Evolutionary conservation across 1,140 invertebrate genomes (phyloP), one percentile per base, ranked within the genome.

Genomic region (Ceratosolen fusciceps): DNA sequence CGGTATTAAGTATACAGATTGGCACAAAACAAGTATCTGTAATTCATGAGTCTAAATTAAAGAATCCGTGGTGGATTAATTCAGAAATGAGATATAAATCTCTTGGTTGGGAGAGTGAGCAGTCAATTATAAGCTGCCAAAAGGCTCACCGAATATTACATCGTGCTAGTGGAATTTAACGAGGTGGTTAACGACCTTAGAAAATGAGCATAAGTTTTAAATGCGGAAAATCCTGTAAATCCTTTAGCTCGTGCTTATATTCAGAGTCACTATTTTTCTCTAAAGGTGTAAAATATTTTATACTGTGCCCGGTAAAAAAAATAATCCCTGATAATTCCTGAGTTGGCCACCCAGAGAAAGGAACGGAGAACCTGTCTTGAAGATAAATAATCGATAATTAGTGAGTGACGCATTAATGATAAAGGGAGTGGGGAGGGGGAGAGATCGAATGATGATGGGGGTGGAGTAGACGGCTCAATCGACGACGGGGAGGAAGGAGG

Each of bases 321-420:
- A n/a, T 58, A 39, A 34, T 16, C 31, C 52, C 19, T n/a, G n/a
- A n/a, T n/a, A n/a, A n/a, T n/a, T n/a, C n/a, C n/a, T n/a, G n/a
- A n/a, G 8, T 24, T 2, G 71, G 26, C 73, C 73, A 74, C 73
- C 73, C 73, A 74, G 37, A 54, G 16, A 19, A 10, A 47, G 24
- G 29, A 43, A 7, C 26, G 10, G 9, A 58, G 54, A 74, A 74
- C 71, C 54, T 60, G 71, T 56, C 71, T 34, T 26, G 19, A n/a
- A 37, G 71, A 74, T 74, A 74, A 74, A 74, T 58, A 71, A 71
- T 12, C 49, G 54, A 73, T 39, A 73, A 71, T 71, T 71, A 52
- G 68, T 4, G 43, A 71, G 16, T 31, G 68, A 71, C 68, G 39
- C 67, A 47, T 10, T 67, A 67, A 39, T 39, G 56, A 60, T 12